A percentile compares a stretch with the other conserved stretches of the same genome.
phyloP scores from a whole-genome alignment of 2,113 vertebrate genomes.

The Piprites chloris region DNA sequence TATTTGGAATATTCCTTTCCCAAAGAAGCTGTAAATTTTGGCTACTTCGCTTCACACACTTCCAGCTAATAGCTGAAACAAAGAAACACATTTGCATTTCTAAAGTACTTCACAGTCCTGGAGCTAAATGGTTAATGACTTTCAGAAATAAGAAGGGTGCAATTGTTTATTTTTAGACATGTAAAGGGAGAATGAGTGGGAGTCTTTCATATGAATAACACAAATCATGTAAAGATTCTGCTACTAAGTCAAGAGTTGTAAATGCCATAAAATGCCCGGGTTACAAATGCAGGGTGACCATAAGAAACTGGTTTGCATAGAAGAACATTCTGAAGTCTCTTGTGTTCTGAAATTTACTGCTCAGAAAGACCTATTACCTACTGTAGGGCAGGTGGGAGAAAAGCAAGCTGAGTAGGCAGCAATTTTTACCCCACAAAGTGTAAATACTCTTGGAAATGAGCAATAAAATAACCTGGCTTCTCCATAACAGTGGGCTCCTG shows the following conservation, averaged over 20 bases:
- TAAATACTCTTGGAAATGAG: not conserved
- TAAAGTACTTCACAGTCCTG: not conserved
- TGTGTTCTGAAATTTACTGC: not conserved
- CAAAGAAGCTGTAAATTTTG: not conserved
- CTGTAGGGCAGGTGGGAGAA: not conserved
- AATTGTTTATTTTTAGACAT: not conserved
- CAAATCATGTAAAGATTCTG: constrained; percentile 2
- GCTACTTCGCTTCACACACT: not conserved
- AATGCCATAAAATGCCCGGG: not conserved
- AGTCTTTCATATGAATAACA: not conserved
- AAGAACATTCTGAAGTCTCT: not conserved
- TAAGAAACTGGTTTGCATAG: not conserved
- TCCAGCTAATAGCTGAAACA: not conserved
- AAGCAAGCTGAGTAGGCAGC: not conserved
- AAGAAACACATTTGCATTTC: not conserved
- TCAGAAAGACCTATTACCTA: not conserved
- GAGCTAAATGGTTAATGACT: not conserved
- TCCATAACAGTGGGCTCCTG: not conserved
- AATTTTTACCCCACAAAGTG: not conserved
- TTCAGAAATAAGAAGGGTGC: not conserved
- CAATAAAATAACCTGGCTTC: not conserved
- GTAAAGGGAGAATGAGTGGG: not conserved
- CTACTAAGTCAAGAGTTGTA: not conserved
- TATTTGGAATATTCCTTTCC: not conserved
- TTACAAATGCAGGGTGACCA: not conserved